phyloP scores from a whole-genome alignment of 64 coral and sea anemone genomes.

The Anthopleura sola region DNA sequence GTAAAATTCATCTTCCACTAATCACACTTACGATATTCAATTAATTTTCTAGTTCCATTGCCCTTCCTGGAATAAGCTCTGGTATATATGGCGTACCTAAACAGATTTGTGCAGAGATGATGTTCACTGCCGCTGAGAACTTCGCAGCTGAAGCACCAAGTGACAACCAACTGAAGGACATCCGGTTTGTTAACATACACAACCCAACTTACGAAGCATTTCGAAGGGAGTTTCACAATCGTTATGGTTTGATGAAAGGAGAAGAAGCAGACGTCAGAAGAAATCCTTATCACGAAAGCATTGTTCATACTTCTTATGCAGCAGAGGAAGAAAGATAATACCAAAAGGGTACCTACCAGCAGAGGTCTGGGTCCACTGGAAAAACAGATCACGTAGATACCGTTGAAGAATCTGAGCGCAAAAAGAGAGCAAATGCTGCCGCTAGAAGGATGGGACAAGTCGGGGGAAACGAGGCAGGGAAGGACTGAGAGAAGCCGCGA shows the following conservation, averaged over 20 bases:
- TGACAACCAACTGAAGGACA: constrained; percentile 38
- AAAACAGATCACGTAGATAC: neutral
- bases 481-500: neutral
- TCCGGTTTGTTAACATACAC: constrained; percentile 76
- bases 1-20: neutral
- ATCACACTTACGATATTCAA: neutral
- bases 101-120: constrained; percentile 57
- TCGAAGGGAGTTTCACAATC: constrained; percentile 51
- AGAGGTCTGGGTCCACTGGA: neutral
- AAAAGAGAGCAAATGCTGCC: neutral
- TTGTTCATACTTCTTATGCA: neutral
- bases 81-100: constrained; percentile 61
- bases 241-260: neutral
- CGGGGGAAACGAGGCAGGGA: neutral
- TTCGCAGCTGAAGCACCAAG: constrained; percentile 33
- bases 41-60: constrained; percentile 23
- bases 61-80: constrained; percentile 69
- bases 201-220: constrained; percentile 45
- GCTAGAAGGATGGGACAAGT: neutral
- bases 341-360: neutral
- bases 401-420: neutral
- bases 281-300: too few species aligned
- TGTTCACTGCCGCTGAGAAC: constrained; percentile 54
- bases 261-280: neutral
- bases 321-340: neutral